These are phyloP conservation scores for Clarias macrocephalus DNA, from an alignment of 2,113 vertebrate species.

Conservation along the genomic window DNA sequence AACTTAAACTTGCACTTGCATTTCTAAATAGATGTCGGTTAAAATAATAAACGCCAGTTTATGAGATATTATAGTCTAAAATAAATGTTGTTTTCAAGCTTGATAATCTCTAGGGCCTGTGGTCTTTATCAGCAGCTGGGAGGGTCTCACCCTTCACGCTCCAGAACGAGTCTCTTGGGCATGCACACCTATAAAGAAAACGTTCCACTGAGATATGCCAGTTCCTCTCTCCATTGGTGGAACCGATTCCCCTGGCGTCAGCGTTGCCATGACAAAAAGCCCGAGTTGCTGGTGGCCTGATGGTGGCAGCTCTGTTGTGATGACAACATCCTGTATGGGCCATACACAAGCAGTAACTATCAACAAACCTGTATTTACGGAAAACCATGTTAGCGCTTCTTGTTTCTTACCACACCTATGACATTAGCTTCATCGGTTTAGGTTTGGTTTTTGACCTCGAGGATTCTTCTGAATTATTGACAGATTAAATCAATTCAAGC, in stretches of 20 bases:
- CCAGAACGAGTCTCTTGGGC: constrained; percentile 54
- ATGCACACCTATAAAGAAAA: constrained; percentile 54
- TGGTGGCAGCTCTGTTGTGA: constrained; percentile 62
- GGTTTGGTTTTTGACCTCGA: constrained; percentile 22
- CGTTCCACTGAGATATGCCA: constrained; percentile 52
- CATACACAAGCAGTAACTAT: constrained; percentile 55
- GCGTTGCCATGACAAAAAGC: constrained; percentile 66
- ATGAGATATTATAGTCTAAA: neutral
- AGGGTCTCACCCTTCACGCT: constrained; percentile 43
- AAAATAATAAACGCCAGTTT: neutral
- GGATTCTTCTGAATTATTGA: constrained; percentile 11
- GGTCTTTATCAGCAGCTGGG: constrained; percentile 39
- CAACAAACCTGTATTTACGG: constrained; percentile 56
- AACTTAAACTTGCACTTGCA: neutral
- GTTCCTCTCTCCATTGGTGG: constrained; percentile 41
- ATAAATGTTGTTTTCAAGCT: constrained; percentile 1
- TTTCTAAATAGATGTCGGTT: neutral
- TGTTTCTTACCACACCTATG: constrained; percentile 11
- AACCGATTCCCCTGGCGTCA: constrained; percentile 50
- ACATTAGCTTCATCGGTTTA: constrained; percentile 5
- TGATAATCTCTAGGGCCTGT: neutral
- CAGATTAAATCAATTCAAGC: constrained; percentile 18
- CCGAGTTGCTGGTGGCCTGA: constrained; percentile 45
- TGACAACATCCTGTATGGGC: constrained; percentile 55
- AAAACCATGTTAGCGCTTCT: constrained; percentile 24